Conservation (phyloP, 1,140 invertebrate species). For the Calycopis cecrops region DNA sequence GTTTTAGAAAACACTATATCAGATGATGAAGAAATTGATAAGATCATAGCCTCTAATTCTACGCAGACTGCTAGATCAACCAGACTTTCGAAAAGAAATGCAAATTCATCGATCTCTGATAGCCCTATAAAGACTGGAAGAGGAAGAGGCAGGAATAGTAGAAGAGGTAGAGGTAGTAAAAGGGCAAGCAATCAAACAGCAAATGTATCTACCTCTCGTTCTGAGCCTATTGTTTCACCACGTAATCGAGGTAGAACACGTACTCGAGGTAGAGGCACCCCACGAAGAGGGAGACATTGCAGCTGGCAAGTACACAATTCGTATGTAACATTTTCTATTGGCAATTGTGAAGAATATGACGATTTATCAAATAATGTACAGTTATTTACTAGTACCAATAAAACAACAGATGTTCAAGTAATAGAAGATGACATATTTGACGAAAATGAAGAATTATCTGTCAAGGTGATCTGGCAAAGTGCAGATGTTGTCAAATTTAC, state of each 20-base stretch:
- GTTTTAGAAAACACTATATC: slow-evolving; percentile 9
- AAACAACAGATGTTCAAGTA: slow-evolving; percentile 23
- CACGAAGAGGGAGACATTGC: neutral
- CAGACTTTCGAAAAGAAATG: slow-evolving; percentile 8
- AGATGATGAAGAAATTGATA: slow-evolving; percentile 20
- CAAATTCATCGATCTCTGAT: neutral
- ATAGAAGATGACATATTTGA: slow-evolving; percentile 26
- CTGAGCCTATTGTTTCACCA: no score
- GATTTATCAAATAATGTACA: slow-evolving; percentile 36
- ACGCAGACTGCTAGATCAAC: slow-evolving; percentile 12
- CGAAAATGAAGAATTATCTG: slow-evolving; percentile 52
- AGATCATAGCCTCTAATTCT: slow-evolving; percentile 20
- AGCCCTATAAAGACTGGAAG: neutral
- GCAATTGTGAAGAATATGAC: slow-evolving; percentile 52
- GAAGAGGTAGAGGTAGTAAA: slow-evolving; percentile 20
- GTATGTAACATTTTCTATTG: slow-evolving; percentile 35
- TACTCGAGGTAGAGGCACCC: slow-evolving; percentile 3
- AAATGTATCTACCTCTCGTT: no score
- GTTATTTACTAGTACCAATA: slow-evolving; percentile 34
- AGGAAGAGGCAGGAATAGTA: slow-evolving; percentile 20
- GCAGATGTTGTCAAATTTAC: slow-evolving; percentile 42
- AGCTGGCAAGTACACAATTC: neutral
- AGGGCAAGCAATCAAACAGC: neutral
- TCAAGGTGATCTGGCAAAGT: slow-evolving; percentile 58
- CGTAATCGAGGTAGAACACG: neutral